These are phyloP conservation scores for Glomeris maerens DNA, from an alignment of 1,140 invertebrate species.

Conservation along the genomic window DNA sequence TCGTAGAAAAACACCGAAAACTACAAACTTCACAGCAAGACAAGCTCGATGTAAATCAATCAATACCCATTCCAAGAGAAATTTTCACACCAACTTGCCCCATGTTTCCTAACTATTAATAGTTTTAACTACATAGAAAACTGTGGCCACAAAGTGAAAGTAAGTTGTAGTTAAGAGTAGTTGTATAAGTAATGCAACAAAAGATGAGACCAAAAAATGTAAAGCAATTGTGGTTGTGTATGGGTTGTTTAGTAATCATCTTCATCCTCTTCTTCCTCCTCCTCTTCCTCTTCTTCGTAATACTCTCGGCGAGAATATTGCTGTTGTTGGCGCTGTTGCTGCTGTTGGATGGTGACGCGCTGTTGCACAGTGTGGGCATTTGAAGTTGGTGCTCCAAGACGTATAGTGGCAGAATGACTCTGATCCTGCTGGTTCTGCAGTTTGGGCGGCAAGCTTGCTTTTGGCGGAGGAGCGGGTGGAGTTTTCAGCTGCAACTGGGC, in stretches of 20 bases:
- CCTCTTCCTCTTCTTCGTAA: conserved; percentile 9
- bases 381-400: neutral
- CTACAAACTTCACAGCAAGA: too few species aligned
- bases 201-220: too few species aligned
- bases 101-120: too few species aligned
- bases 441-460: neutral
- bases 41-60: too few species aligned
- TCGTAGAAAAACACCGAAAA: too few species aligned
- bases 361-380: neutral
- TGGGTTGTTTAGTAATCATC: conserved; percentile 4
- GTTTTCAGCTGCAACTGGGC: neutral
- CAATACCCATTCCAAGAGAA: too few species aligned
- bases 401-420: neutral
- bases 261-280: conserved; percentile 11
- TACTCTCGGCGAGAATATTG: neutral
- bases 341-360: conserved; percentile 5
- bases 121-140: too few species aligned
- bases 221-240: too few species aligned
- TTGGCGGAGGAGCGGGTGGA: neutral
- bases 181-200: too few species aligned
- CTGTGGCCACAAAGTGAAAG: too few species aligned
- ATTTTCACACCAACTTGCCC: too few species aligned
- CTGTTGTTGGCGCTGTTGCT: conserved; percentile 3
- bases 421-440: neutral
- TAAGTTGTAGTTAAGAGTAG: too few species aligned